Evolutionary conservation across 2,888 invertebrate species (phyloP).

Genomic region (Opisthograptis luteolata): DNA sequence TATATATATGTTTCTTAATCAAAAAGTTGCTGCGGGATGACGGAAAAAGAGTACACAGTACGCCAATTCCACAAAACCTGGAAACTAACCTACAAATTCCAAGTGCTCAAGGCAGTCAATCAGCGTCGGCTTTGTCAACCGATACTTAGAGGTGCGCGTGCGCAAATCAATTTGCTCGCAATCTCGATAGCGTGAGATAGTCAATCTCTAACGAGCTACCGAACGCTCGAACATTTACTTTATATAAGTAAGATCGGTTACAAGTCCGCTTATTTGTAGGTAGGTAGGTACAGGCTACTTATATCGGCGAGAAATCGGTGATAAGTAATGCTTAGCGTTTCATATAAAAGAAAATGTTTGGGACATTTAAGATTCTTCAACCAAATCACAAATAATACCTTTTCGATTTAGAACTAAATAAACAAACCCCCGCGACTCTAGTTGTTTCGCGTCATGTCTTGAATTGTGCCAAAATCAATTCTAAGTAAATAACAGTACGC

Average conservation of each 20-base stretch:
- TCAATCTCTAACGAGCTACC: slow-evolving; percentile 63
- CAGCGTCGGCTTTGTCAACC: slow-evolving; percentile 61
- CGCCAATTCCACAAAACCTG: slow-evolving; percentile 19
- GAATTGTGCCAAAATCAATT: too few species aligned
- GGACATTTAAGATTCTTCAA: too few species aligned
- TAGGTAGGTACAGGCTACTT: slow-evolving; percentile 18
- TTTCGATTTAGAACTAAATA: too few species aligned
- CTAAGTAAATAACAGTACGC: not conserved
- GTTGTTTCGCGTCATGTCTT: too few species aligned
- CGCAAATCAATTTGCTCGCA: slow-evolving; percentile 71
- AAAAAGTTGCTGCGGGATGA: too few species aligned
- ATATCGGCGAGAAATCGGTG: slow-evolving; percentile 24
- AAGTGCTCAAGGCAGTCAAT: slow-evolving; percentile 49
- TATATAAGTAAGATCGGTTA: slow-evolving; percentile 31
- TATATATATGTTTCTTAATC: too few species aligned
- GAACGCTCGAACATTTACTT: slow-evolving; percentile 44
- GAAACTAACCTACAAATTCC: slow-evolving; percentile 1
- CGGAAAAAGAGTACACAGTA: too few species aligned
- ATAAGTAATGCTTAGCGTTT: slow-evolving; percentile 8
- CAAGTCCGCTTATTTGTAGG: slow-evolving; percentile 25
- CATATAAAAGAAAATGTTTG: slow-evolving; percentile 12
- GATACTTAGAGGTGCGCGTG: slow-evolving; percentile 63
- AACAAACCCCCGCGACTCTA: too few species aligned
- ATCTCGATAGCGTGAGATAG: slow-evolving; percentile 67
- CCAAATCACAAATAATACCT: too few species aligned